Conservation (phyloP, 1,140 invertebrate genomes). For the Diabrotica virgifera region DNA sequence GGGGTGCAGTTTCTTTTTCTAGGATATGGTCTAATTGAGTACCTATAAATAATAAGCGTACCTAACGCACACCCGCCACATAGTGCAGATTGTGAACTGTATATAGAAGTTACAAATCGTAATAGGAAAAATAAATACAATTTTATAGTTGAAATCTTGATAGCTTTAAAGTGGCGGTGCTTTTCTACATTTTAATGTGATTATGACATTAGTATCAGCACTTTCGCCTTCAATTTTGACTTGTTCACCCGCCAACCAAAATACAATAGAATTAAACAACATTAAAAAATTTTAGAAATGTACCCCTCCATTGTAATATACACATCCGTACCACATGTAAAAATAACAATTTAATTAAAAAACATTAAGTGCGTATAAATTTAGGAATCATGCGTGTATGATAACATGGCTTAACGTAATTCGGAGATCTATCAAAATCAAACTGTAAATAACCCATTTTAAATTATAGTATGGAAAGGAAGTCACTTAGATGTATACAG, state of each 20-base stretch:
- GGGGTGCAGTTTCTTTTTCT: background rate
- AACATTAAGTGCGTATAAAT: too few species aligned
- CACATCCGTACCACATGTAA: background rate
- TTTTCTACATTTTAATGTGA: constrained; percentile 16
- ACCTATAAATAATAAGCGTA: background rate
- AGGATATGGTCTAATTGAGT: background rate
- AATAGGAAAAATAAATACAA: constrained; percentile 43
- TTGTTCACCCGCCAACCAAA: background rate
- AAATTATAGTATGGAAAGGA: too few species aligned
- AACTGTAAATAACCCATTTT: too few species aligned
- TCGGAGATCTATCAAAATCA: too few species aligned
- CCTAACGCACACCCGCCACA: constrained; percentile 33
- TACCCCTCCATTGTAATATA: background rate
- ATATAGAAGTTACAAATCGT: constrained; percentile 43
- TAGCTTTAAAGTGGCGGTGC: constrained; percentile 33
- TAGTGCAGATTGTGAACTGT: constrained; percentile 42
- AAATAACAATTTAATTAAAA: too few species aligned
- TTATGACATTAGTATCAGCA: constrained; percentile 7
- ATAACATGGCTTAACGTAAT: too few species aligned
- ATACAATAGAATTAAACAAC: background rate
- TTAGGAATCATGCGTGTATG: too few species aligned
- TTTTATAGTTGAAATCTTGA: constrained; percentile 31
- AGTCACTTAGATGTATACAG: too few species aligned
- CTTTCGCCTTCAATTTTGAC: background rate
- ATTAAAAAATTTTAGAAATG: background rate